phyloP scores from a whole-genome alignment of 2,113 vertebrate species.

The Suricata suricatta region DNA sequence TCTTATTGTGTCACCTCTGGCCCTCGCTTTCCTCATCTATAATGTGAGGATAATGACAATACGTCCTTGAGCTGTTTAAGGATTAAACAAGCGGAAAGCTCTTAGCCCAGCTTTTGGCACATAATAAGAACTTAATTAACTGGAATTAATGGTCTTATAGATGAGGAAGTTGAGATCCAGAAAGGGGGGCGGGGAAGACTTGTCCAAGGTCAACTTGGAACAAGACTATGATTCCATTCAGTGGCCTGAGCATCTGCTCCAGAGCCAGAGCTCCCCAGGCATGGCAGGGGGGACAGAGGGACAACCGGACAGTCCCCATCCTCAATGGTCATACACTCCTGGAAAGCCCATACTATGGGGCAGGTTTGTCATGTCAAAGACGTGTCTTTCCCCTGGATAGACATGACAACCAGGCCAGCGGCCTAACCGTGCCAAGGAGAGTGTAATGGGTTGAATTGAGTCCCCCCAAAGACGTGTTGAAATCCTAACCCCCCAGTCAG shows the following conservation, averaged over 20 bases:
- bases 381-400: background rate
- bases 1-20: background rate
- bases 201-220: background rate
- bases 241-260: background rate
- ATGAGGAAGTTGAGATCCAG: background rate
- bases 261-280: rapidly evolving
- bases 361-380: background rate
- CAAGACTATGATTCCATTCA: background rate
- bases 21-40: background rate
- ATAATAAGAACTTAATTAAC: background rate
- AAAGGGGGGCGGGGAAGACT: no score
- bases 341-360: background rate
- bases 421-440: background rate
- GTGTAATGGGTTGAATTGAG: background rate
- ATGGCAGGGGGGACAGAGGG: background rate
- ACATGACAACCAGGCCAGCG: background rate
- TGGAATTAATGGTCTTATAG: background rate
- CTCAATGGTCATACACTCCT: background rate
- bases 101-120: background rate
- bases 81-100: background rate
- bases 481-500: background rate
- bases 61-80: background rate
- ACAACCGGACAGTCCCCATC: rapidly evolving
- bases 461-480: background rate
- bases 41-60: background rate